Conservation (phyloP, 2,888 invertebrate species). For the Boloria selene region DNA sequence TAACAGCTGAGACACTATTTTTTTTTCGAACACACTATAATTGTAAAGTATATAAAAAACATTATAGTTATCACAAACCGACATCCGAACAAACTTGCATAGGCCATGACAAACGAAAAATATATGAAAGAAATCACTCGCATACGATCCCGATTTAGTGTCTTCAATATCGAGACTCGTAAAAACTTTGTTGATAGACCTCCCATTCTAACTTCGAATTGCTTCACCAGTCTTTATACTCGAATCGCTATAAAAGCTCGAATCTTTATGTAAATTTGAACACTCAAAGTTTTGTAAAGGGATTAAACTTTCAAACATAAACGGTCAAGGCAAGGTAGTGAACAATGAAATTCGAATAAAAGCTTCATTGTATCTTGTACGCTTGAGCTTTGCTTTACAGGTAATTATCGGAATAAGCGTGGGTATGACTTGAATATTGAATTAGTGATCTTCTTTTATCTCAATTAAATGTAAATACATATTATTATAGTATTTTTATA, state of each 20-base stretch:
- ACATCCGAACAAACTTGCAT: not conserved
- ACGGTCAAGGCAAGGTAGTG: conserved; percentile 20
- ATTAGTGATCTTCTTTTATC: no score
- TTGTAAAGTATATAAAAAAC: no score
- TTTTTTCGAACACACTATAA: no score
- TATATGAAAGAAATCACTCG: not conserved
- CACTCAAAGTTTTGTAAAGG: conserved; percentile 23
- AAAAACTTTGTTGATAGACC: conserved; percentile 30
- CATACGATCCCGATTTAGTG: conserved; percentile 17
- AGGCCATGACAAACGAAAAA: not conserved
- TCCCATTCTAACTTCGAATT: conserved; percentile 28
- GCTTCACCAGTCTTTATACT: conserved; percentile 33
- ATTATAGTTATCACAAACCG: no score
- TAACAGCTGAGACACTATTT: no score
- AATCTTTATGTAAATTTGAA: conserved; percentile 33
- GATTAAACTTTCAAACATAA: conserved; percentile 28
- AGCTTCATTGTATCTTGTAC: not conserved
- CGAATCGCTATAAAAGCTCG: conserved; percentile 30
- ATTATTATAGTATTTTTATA: no score
- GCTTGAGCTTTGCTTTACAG: not conserved
- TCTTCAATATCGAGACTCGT: conserved; percentile 28
- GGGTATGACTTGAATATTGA: no score
- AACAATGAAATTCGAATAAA: conserved; percentile 14
- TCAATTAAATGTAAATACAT: no score
- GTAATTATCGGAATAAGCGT: not conserved